phyloP scores from a whole-genome alignment of 2,113 vertebrate species.

The Osmerus eperlanus region DNA sequence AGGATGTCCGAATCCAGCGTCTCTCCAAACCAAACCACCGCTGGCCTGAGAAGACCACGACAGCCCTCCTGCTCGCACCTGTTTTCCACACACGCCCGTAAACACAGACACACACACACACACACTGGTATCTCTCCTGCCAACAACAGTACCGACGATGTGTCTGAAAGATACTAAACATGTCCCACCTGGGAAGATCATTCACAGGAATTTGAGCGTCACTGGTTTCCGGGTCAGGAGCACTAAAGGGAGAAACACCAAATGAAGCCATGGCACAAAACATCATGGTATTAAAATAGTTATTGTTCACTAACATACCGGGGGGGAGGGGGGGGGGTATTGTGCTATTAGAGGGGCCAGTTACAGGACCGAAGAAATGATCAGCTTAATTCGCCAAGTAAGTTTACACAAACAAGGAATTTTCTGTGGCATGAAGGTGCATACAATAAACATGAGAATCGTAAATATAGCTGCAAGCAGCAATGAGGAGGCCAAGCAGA shows the following conservation, averaged over 20 bases:
- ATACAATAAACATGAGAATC: too few species aligned
- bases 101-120: conserved; percentile 6
- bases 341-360: too few species aligned
- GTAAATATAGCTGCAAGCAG: too few species aligned
- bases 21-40: conserved; percentile 97
- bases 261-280: neutral
- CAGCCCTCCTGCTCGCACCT: conserved; percentile 85
- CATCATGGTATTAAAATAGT: neutral
- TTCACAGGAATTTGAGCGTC: conserved; percentile 83
- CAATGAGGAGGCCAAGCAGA: too few species aligned
- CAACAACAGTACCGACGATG: neutral
- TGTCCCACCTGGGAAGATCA: conserved; percentile 82
- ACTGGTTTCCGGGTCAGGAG: conserved; percentile 78
- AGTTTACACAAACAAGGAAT: too few species aligned
- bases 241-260: conserved; percentile 66
- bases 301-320: too few species aligned
- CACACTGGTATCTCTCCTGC: neutral
- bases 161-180: neutral
- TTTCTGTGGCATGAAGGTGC: too few species aligned
- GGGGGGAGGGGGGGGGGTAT: too few species aligned
- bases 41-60: conserved; percentile 84
- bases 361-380: too few species aligned
- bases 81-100: conserved; percentile 12
- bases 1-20: conserved; percentile 82
- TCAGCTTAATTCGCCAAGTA: too few species aligned